Percentiles rank a stretch among this genome's conserved stretches.
Evolutionary conservation across 2,888 invertebrate genomes (phyloP).

Genomic region (Eristalinus sepulchralis): DNA sequence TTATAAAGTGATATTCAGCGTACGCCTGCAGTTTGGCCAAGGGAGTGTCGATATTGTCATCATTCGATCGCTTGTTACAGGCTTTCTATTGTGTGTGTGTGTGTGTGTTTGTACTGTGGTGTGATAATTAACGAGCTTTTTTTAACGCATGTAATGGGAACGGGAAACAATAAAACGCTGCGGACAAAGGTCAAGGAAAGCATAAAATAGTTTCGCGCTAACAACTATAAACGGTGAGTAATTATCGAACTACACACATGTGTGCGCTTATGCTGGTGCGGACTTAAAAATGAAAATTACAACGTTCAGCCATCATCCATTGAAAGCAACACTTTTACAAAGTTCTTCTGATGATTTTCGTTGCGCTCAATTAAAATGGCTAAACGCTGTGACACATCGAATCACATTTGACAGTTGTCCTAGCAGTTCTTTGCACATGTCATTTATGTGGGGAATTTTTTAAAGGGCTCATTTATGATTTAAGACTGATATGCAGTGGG

Average conservation of each 20-base stretch:
- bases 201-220: constrained; percentile 4
- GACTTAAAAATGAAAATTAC: background rate
- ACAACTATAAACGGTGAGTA: background rate
- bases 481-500: no score
- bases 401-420: background rate
- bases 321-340: background rate
- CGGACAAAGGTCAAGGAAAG: constrained; percentile 45
- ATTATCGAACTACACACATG: background rate
- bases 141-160: background rate
- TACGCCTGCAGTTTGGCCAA: constrained; percentile 12
- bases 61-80: constrained; percentile 1
- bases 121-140: constrained; percentile 32
- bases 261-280: background rate
- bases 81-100: background rate
- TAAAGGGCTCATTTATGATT: no score
- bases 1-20: constrained; percentile 17
- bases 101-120: background rate
- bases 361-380: background rate
- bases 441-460: background rate
- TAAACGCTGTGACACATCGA: background rate
- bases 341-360: background rate
- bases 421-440: background rate
- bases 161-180: background rate
- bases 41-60: constrained; percentile 1
- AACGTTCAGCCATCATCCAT: background rate